Base-by-base conservation (phyloP, 2,888 invertebrate genomes). In the Aleiodes testaceus region DNA sequence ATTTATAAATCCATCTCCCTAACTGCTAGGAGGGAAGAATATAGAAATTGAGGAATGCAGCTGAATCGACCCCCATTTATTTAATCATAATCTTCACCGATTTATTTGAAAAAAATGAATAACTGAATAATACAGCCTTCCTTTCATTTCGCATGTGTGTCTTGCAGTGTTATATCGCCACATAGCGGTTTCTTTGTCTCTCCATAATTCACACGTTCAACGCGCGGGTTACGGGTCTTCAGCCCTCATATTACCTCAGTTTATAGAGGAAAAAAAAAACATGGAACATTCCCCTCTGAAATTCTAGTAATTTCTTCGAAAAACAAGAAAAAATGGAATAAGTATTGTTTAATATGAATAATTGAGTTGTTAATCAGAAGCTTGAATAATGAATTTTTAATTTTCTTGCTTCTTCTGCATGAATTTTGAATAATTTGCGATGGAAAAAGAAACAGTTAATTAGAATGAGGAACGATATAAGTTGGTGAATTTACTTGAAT, bases 401-500 rank as follows among this genome's bases (percentile, higher is more conserved):
- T 18, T 49, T 49, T 49, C 2, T 36, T 36, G 0, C 9, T 6
- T 1, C 11, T 36, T 36, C 11, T 36, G 36, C 9, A 36, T 36
- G 14, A 49, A 49, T 16, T 49, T n/a, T 49, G 14, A 49, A 49
- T 7, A 49, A 49, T 49, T 49, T 49, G n/a, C 14, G 49, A n/a
- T 49, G n/a, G 4, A 49, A 11, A 11, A 14, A n/a, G 14, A 14
- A 16, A 49, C 36, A 2, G 11, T 9, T 36, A 6, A 36, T 36
- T 36, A 22, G 30, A 14, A 11, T 16, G 18, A 30, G 55, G 30
- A n/a, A 6, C 3, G 49, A 49, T n/a, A 18, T 22, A 42, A 47
- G 79, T 82, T 83, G 81, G 82, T 83, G 82, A 84, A 81, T 82
- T 36, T 80, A 80, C 80, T 82, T 82, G 82, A 80, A 82, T 84